phyloP scores from a whole-genome alignment of 2,888 invertebrate genomes.

The Epinotia brunnichana region DNA sequence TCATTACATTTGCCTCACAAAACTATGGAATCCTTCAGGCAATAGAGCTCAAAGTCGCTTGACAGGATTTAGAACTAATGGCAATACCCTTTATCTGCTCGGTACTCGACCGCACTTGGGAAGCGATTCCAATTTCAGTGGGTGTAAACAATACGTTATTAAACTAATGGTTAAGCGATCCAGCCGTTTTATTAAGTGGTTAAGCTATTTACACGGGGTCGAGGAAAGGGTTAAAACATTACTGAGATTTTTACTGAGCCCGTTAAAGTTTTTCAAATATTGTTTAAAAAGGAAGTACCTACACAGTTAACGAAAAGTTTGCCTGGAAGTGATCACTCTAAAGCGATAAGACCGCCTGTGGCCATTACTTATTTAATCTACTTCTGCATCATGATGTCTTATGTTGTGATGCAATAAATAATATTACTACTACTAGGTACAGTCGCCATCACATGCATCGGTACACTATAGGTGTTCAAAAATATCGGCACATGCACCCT shows the following conservation, averaged over 20 bases:
- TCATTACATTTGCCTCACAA: conserved; percentile 2
- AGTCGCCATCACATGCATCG: too few relatives aligned
- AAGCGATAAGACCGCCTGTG: too few relatives aligned
- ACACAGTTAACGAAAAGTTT: too few relatives aligned
- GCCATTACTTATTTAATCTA: too few relatives aligned
- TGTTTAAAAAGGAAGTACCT: too few relatives aligned
- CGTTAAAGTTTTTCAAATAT: neutral
- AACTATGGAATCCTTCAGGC: neutral
- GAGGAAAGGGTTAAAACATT: neutral
- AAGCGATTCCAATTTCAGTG: conserved; percentile 27
- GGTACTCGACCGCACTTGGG: conserved; percentile 17
- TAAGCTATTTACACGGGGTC: neutral
- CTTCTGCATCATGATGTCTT: too few relatives aligned
- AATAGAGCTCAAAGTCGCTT: neutral
- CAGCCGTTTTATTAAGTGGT: conserved; percentile 9
- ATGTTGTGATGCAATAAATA: too few relatives aligned
- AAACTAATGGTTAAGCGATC: neutral
- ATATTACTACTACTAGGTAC: too few relatives aligned
- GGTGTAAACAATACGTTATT: conserved; percentile 30
- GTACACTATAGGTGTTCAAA: too few relatives aligned
- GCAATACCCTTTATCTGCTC: conserved; percentile 10
- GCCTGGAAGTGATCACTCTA: too few relatives aligned
- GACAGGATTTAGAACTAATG: neutral
- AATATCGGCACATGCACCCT: too few relatives aligned
- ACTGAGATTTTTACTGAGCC: neutral